Base-by-base conservation (phyloP, 2,888 invertebrate species). In the Meandrusa payeni region DNA sequence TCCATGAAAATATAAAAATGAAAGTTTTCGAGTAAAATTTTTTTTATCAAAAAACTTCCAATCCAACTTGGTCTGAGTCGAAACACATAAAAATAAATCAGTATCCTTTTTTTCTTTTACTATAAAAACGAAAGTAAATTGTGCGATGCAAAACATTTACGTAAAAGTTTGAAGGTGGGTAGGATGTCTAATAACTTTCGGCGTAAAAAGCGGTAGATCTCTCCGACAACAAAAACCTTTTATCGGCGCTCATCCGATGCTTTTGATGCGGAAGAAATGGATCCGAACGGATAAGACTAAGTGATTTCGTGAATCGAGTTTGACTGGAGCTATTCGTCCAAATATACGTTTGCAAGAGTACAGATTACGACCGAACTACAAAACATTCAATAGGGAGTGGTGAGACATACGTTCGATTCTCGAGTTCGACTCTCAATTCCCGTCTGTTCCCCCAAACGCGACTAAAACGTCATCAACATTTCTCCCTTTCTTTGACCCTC, bases 391-490 rank as follows among this genome's bases (percentile, higher is more conserved):
- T 46, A 46, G 43, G 47, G 43, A 41, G 36, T 46, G 36, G 41
- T 41, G 45, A 50, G 32, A 26, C 40, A 24, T 32, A 40, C 23
- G 31, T 13, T 52, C 47, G 41, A 50, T 2, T 13, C 48, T 48
- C 41, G 31, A 31, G 42, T 48, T 51, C 50, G 47, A 48, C 58
- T 57, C 57, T 55, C 54, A 61, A 56, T 58, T 64, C 63, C 60
- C 63, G 61, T 61, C 61, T 59, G 58, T 59, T 64, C 66, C 63
- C 67, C 69, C 57, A 57, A 71, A 70, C 67, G 61, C 68, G 63
- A 74, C 68, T 66, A 64, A 71, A 78, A 74, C 76, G 77, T 80
- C 80, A 79, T 76, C 74, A 76, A 76, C 69, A 69, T 70, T 63
- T 66, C 59, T 64, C 59, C 51, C 52, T 40, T 31, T 48, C 41